Evolutionary conservation across 2,113 vertebrate genomes (phyloP), one percentile per base, ranked within the genome.

Genomic region (Channa maculata): DNA sequence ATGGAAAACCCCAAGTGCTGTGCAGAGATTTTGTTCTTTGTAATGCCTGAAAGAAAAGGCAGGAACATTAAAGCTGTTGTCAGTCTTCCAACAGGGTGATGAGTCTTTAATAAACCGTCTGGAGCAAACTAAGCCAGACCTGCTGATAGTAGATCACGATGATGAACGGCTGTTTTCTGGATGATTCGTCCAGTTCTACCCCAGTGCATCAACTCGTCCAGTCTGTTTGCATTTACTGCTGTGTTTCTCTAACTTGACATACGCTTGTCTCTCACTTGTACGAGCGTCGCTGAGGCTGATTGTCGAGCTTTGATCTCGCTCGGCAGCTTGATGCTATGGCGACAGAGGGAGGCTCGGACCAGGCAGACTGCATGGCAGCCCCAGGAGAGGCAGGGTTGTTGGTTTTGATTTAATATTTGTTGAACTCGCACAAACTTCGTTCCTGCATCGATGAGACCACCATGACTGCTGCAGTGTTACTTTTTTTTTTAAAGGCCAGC

Each of bases 321-420:
- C 8, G 5, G 52, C 60, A 8, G 64, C 65, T 54, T 13, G 12
- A 39, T 65, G 65, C 68, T 1, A 37, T 44, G 5, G 65, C 8
- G 34, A 45, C 52, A 4, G 24, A 24, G 63, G 44, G 9, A 45
- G 63, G 49, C 34, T 46, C 38, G 11, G 36, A 51, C 3, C 1
- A 44, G 39, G 44, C 79, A 59, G 75, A 57, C 75, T 75, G 71
- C 71, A 58, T 8, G 52, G 74, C 70, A 59, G 61, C 74, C 78
- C 33, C 5, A 34, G 48, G n/a, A 9, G 53, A 60, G 45, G 65
- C 24, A 74, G 75, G 73, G 57, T 24, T 63, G 71, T 82, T 82
- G 66, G 75, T 68, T 55, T 68, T 64, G 79, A 75, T 79, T 85
- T 82, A 69, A 64, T 65, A 13, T 54, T 45, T 59, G 70, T 69